A percentile compares a stretch with the other conserved stretches of the same genome.
Conservation (phyloP, 1,140 invertebrate species). For the Thaumatotibia leucotreta region DNA sequence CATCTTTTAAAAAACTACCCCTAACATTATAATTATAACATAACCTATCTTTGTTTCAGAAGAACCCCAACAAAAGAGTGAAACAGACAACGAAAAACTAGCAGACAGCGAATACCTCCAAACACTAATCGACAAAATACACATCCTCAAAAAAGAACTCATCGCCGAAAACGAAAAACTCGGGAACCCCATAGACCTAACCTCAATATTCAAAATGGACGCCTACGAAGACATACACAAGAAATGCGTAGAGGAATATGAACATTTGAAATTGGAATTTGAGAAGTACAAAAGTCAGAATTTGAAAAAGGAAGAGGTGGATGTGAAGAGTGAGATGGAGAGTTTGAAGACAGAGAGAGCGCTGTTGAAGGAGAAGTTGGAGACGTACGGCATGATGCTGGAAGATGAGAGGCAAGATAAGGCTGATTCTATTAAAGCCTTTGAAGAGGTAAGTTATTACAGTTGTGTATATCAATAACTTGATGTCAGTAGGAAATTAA, state of each 20-base stretch:
- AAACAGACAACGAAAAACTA: conserved; percentile 65
- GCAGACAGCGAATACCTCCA: conserved; percentile 68
- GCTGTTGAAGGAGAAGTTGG: conserved; percentile 79
- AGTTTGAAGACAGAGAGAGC: conserved; percentile 78
- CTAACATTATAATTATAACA: too few species aligned
- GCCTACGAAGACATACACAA: conserved; percentile 57
- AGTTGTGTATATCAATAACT: too few species aligned
- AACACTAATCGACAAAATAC: conserved; percentile 76
- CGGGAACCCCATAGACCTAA: conserved; percentile 74
- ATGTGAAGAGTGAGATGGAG: conserved; percentile 63
- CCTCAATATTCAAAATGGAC: conserved; percentile 71
- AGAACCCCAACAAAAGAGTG: conserved; percentile 45
- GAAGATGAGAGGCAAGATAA: conserved; percentile 79
- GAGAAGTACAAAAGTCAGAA: conserved; percentile 50
- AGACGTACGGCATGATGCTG: conserved; percentile 46
- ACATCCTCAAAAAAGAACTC: conserved; percentile 76
- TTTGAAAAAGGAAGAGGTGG: conserved; percentile 31
- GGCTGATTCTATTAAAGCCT: conserved; percentile 78
- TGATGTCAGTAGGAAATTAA: too few species aligned
- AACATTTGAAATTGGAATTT: conserved; percentile 57
- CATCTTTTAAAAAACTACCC: too few species aligned
- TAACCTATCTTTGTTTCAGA: conserved; percentile 48
- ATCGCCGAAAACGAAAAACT: conserved; percentile 75
- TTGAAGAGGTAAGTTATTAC: conserved; percentile 78
- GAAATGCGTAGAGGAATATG: conserved; percentile 66